Evolutionary conservation across 1,140 invertebrate species (phyloP).

Genomic region (Drosophila obscura): DNA sequence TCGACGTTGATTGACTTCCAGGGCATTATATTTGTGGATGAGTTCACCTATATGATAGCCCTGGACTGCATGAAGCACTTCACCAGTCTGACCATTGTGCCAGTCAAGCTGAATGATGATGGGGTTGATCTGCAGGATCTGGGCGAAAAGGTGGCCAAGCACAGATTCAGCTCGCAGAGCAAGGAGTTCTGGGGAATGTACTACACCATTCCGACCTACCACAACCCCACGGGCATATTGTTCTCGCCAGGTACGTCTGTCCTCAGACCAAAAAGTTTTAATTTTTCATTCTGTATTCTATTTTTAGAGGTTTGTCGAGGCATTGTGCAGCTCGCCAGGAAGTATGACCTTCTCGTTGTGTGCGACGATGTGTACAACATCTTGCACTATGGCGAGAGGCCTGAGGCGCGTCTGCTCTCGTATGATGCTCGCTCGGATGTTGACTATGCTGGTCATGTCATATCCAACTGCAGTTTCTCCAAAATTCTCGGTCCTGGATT

Average conservation of each 20-base stretch:
- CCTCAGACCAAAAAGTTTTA: too few species aligned
- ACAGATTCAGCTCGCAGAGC: slow-evolving; percentile 72
- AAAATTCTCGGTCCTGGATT: slow-evolving; percentile 88
- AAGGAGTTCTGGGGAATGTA: slow-evolving; percentile 87
- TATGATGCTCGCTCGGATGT: slow-evolving; percentile 85
- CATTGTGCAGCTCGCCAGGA: slow-evolving; percentile 85
- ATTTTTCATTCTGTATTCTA: slow-evolving; percentile 3
- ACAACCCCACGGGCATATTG: slow-evolving; percentile 87
- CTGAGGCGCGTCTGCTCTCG: slow-evolving; percentile 85
- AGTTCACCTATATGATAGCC: slow-evolving; percentile 88
- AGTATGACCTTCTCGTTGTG: slow-evolving; percentile 86
- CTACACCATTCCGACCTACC: slow-evolving; percentile 88
- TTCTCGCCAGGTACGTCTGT: slow-evolving; percentile 84
- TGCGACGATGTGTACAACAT: slow-evolving; percentile 90
- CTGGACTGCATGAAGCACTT: slow-evolving; percentile 86
- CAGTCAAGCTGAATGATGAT: slow-evolving; percentile 85
- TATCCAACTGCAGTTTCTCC: slow-evolving; percentile 89
- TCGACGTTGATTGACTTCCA: slow-evolving; percentile 86
- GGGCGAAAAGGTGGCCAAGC: slow-evolving; percentile 64
- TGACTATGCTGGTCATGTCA: slow-evolving; percentile 85
- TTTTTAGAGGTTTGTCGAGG: slow-evolving; percentile 84
- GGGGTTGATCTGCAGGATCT: slow-evolving; percentile 85
- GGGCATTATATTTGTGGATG: slow-evolving; percentile 87
- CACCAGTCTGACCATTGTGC: slow-evolving; percentile 85
- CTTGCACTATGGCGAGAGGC: slow-evolving; percentile 85